phyloP scores from a whole-genome alignment of 2,797 vertebrate species.

The Corythornis leucogaster region DNA sequence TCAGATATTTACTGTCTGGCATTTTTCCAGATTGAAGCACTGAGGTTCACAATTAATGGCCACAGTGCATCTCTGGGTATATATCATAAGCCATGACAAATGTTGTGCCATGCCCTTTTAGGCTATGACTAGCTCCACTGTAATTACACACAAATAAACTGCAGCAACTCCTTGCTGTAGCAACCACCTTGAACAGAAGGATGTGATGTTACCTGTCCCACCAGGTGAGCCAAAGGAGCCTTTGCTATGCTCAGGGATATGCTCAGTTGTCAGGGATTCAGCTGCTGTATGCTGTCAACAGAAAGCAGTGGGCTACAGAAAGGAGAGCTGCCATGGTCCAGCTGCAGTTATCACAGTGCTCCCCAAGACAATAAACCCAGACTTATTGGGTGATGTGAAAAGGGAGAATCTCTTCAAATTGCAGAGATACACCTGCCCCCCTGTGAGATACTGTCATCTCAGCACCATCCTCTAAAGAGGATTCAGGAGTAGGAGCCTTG shows the following conservation, averaged over 20 bases:
- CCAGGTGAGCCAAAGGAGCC: too few relatives aligned
- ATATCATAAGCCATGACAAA: not conserved
- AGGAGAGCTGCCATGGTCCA: not conserved
- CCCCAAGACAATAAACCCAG: not conserved
- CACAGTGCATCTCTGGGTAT: not conserved
- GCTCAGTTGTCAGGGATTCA: not conserved
- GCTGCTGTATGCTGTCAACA: not conserved
- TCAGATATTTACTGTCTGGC: not conserved
- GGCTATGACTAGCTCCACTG: too few relatives aligned
- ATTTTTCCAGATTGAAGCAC: not conserved
- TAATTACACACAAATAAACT: too few relatives aligned
- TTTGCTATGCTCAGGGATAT: too few relatives aligned
- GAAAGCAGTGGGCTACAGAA: not conserved
- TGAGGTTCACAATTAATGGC: not conserved
- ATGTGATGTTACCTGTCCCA: too few relatives aligned
- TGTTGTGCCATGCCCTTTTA: too few relatives aligned
- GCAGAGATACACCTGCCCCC: not conserved
- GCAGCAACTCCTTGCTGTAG: too few relatives aligned
- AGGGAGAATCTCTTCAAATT: not conserved
- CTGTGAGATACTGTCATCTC: not conserved
- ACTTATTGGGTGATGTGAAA: not conserved
- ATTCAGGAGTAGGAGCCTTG: not conserved
- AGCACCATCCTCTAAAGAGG: not conserved
- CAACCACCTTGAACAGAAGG: too few relatives aligned
- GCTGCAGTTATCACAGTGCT: not conserved